A percentile compares a stretch with the other conserved stretches of the same genome.
Evolutionary conservation across 2,113 vertebrate species (phyloP).

Genomic region (Meriones unguiculatus): DNA sequence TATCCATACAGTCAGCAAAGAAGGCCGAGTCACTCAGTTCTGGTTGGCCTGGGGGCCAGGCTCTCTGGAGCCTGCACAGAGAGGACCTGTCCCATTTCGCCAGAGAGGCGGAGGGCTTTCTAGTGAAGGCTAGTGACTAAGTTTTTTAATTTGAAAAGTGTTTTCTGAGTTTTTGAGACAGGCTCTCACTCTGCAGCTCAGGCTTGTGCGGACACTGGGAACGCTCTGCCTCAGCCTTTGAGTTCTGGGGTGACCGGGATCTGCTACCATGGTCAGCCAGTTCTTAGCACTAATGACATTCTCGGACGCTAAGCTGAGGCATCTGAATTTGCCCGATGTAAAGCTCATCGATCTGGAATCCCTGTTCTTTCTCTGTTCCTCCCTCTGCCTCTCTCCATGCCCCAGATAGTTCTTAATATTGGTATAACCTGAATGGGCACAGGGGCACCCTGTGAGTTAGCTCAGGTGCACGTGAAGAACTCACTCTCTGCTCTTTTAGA

Average conservation of each 20-base stretch:
- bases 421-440: neutral
- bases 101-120: neutral
- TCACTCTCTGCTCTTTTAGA: neutral
- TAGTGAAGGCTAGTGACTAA: neutral
- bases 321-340: neutral
- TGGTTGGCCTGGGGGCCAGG: fast-evolving
- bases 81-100: neutral
- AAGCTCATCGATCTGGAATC: neutral
- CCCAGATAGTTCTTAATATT: neutral
- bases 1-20: neutral
- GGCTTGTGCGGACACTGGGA: too few relatives aligned
- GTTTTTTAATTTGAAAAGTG: neutral
- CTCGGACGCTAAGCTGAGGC: neutral
- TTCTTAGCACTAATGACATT: neutral
- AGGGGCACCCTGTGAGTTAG: neutral
- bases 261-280: neutral
- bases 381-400: neutral
- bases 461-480: neutral
- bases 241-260: neutral
- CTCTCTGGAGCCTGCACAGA: neutral
- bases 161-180: neutral
- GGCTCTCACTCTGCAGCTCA: neutral
- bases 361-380: neutral
- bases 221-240: too few relatives aligned
- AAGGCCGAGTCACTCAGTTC: neutral